Conservation (phyloP, 2,888 invertebrate species). For the Eupithecia centaureata region DNA sequence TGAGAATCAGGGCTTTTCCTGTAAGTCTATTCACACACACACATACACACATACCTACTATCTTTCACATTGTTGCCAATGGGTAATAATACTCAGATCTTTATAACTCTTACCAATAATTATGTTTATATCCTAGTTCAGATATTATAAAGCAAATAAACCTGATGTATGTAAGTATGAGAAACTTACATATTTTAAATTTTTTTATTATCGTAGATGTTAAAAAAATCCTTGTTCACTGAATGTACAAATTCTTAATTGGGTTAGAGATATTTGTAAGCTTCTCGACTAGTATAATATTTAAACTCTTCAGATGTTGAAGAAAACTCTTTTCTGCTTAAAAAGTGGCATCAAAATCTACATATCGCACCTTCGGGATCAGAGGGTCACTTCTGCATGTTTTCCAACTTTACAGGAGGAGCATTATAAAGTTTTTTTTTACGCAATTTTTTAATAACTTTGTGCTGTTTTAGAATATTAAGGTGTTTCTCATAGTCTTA, state of each 20-base stretch:
- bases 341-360: constrained; percentile 16
- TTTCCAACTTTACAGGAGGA: constrained; percentile 14
- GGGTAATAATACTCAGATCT: not conserved
- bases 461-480: constrained; percentile 12
- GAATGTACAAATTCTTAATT: not conserved
- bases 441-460: constrained; percentile 12
- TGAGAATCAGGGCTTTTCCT: constrained; percentile 99
- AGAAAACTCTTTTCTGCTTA: constrained; percentile 8
- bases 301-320: not conserved
- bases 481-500: constrained; percentile 9
- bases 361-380: constrained; percentile 15
- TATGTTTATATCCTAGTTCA: not conserved
- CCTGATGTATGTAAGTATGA: not conserved
- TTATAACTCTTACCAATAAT: not conserved
- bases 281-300: not conserved
- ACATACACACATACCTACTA: not conserved
- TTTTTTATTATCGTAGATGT: not conserved
- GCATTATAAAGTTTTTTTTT: constrained; percentile 13
- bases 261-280: not conserved
- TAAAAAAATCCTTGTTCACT: not conserved
- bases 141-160: not conserved
- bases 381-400: constrained; percentile 14
- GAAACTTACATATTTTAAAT: not conserved
- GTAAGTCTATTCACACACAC: constrained; percentile 85
- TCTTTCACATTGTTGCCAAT: not conserved